Evolutionary conservation across 2,113 vertebrate genomes (phyloP).

Genomic region (Marcusenius ussheri): DNA sequence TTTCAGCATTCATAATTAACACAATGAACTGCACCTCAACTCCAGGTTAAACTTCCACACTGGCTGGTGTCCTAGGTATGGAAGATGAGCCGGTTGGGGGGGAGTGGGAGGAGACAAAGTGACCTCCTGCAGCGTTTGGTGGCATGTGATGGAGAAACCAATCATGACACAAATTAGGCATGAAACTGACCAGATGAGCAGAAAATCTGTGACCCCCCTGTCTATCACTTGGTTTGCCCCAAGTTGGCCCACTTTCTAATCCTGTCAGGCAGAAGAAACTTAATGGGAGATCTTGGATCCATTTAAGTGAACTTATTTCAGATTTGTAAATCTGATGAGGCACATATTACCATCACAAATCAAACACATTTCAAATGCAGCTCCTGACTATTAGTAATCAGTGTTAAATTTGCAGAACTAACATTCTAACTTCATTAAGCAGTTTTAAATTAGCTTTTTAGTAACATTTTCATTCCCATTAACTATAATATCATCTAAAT

Average conservation of each 20-base stretch:
- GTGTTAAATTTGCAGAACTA: not conserved
- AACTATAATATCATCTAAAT: not conserved
- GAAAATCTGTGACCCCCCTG: slow-evolving; percentile 57
- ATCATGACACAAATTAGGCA: slow-evolving; percentile 39
- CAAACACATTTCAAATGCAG: not conserved
- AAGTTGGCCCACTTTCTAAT: slow-evolving; percentile 46
- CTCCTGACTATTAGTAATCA: not conserved
- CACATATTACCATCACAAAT: not conserved
- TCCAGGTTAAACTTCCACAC: not conserved
- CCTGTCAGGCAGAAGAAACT: not conserved
- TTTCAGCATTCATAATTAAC: not conserved
- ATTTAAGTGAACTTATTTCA: not conserved
- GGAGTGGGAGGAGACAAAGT: no score
- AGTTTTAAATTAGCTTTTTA: not conserved
- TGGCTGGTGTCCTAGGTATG: not conserved
- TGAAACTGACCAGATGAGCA: slow-evolving; percentile 39
- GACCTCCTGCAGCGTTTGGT: not conserved
- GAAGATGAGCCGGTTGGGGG: not conserved
- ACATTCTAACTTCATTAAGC: not conserved
- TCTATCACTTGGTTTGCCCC: slow-evolving; percentile 42
- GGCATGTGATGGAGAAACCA: slow-evolving; percentile 30
- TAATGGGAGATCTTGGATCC: not conserved
- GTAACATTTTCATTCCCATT: not conserved
- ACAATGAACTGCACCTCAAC: not conserved
- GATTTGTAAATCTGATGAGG: not conserved